Percentiles rank a stretch among this genome's conserved stretches.
phyloP scores from a whole-genome alignment of 2,113 vertebrate genomes.

The Hepsetus odoe region DNA sequence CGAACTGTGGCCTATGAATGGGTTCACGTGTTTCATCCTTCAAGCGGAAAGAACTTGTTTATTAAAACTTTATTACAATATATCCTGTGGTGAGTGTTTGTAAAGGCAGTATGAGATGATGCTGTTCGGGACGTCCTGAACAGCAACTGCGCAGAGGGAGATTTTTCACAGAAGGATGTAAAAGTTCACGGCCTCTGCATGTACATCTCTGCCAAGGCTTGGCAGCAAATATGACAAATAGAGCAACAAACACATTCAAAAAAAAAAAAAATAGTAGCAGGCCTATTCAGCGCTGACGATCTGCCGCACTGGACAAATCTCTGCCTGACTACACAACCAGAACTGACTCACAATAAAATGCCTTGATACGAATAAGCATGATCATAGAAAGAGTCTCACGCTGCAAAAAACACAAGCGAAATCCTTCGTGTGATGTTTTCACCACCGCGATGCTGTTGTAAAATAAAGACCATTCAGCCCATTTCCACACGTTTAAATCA shows the following conservation, averaged over 20 bases:
- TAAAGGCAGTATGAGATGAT: slow-evolving; percentile 36
- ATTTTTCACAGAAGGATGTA: slow-evolving; percentile 63
- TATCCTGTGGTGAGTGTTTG: background rate
- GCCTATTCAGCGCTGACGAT: background rate
- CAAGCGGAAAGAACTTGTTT: background rate
- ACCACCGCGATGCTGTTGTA: no score
- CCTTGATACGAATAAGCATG: background rate
- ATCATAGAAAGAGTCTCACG: background rate
- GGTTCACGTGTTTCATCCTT: background rate
- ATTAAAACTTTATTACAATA: background rate
- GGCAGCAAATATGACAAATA: slow-evolving; percentile 62
- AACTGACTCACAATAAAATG: background rate
- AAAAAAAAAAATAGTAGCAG: slow-evolving; percentile 29
- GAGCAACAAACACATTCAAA: slow-evolving; percentile 64
- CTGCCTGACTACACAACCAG: background rate
- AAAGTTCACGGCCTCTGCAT: slow-evolving; percentile 61
- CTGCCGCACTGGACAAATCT: background rate
- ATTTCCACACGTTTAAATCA: no score
- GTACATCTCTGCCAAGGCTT: slow-evolving; percentile 61
- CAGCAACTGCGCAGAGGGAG: slow-evolving; percentile 43
- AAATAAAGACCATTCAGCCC: no score
- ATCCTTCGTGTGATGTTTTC: no score
- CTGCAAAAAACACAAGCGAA: no score
- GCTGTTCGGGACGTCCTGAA: slow-evolving; percentile 47
- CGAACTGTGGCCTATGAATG: background rate